Percentiles rank a stretch among this genome's conserved stretches.
Conservation (phyloP, 2,113 vertebrate genomes). For the Morone saxatilis region DNA sequence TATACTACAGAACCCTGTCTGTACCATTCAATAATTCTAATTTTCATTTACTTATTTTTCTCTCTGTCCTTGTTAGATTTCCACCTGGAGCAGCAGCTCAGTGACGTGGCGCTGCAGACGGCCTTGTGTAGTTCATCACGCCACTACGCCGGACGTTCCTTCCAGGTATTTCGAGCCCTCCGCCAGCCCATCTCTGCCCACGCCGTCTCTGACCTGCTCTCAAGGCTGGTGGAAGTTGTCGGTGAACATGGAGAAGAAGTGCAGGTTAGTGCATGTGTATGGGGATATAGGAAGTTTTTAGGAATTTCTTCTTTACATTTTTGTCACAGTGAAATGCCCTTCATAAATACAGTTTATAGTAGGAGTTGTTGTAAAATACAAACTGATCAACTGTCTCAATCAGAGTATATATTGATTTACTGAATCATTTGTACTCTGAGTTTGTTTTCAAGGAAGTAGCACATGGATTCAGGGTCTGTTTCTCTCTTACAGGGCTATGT, state of each 20-base stretch:
- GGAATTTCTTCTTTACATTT: neutral
- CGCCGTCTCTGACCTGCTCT: constrained; percentile 92
- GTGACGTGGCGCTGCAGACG: constrained; percentile 94
- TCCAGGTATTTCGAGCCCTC: constrained; percentile 96
- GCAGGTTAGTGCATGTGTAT: constrained; percentile 78
- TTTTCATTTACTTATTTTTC: neutral
- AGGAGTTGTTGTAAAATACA: neutral
- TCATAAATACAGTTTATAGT: neutral
- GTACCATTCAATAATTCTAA: neutral
- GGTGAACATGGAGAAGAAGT: constrained; percentile 95
- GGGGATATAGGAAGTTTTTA: neutral
- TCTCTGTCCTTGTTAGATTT: constrained; percentile 83
- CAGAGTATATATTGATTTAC: neutral
- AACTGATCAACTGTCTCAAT: neutral
- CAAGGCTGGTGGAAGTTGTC: constrained; percentile 93
- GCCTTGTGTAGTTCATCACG: constrained; percentile 96
- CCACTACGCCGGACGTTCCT: constrained; percentile 96
- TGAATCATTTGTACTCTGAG: neutral
- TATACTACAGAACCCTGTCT: neutral
- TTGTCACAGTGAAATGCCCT: neutral
- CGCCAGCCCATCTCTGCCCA: constrained; percentile 93
- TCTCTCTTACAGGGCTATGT: constrained; percentile 89
- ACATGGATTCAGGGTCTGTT: neutral
- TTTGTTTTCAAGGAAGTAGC: neutral
- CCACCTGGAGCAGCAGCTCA: constrained; percentile 95